These are phyloP conservation scores for Diplazon laetatorius DNA, from an alignment of 2,888 invertebrate genomes.

Conservation along the genomic window DNA sequence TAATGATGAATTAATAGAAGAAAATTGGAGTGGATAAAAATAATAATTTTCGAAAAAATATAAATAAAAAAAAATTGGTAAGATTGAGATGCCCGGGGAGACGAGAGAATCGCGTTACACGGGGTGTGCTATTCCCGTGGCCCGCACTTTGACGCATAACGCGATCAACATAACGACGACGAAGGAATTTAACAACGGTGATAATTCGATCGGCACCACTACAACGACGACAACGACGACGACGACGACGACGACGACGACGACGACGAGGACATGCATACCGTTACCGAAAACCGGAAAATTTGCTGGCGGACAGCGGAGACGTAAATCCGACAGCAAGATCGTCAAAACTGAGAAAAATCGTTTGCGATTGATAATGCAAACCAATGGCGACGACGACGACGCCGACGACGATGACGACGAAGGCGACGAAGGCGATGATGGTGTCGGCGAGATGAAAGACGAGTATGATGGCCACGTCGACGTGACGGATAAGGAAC, in stretches of 20 bases:
- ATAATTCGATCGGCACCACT: not conserved
- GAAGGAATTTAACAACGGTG: constrained; percentile 42
- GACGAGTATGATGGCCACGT: constrained; percentile 5
- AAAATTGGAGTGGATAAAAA: too few species aligned
- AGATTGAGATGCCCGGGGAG: constrained; percentile 60
- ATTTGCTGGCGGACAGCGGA: constrained; percentile 42
- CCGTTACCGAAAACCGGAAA: constrained; percentile 71
- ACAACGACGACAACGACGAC: too few species aligned
- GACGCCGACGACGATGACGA: constrained; percentile 4
- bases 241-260: too few species aligned
- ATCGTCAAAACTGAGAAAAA: constrained; percentile 69
- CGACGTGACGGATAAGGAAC: constrained; percentile 70
- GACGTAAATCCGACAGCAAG: constrained; percentile 69
- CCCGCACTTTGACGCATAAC: constrained; percentile 21
- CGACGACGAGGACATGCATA: constrained; percentile 66
- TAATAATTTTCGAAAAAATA: too few species aligned
- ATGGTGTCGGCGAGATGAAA: constrained; percentile 61
- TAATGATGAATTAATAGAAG: too few species aligned
- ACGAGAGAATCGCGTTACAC: constrained; percentile 47
- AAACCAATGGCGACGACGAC: constrained; percentile 41
- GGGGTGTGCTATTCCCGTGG: constrained; percentile 30
- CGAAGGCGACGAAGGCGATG: constrained; percentile 47
- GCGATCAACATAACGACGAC: constrained; percentile 26
- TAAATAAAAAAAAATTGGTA: too few species aligned
- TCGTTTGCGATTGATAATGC: too few species aligned